Percentiles rank a stretch among this genome's conserved stretches.
phyloP scores from a whole-genome alignment of 2,888 invertebrate species.

The Lingula anatina region DNA sequence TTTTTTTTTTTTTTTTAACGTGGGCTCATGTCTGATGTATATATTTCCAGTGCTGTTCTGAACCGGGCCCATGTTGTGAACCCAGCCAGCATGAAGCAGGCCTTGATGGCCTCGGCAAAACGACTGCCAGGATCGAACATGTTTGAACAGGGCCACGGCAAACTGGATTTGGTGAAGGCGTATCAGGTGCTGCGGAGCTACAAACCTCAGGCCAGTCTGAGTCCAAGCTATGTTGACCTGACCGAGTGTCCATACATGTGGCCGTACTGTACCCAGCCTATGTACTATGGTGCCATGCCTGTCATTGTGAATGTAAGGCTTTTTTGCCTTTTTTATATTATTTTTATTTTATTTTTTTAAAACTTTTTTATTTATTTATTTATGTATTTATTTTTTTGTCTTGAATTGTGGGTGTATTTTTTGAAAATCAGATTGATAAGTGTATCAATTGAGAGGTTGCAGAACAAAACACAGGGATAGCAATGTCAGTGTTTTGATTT shows the following conservation, averaged over 20 bases:
- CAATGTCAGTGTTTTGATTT: too few relatives aligned
- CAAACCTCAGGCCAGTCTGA: constrained; percentile 64
- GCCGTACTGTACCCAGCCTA: constrained; percentile 95
- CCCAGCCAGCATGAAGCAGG: constrained; percentile 93
- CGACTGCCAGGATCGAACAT: constrained; percentile 78
- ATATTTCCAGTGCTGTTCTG: constrained; percentile 52
- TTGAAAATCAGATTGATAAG: too few relatives aligned
- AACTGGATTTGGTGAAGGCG: constrained; percentile 82
- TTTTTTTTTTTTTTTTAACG: too few relatives aligned
- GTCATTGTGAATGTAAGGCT: constrained; percentile 78
- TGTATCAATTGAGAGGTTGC: too few relatives aligned
- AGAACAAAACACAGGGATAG: too few relatives aligned
- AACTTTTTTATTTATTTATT: too few relatives aligned
- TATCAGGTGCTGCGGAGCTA: constrained; percentile 66
- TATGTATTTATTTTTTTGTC: too few relatives aligned
- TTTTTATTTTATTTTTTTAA: too few relatives aligned
- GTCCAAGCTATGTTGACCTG: constrained; percentile 79
- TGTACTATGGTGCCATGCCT: constrained; percentile 82
- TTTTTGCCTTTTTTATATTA: too few relatives aligned
- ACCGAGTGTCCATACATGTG: constrained; percentile 97
- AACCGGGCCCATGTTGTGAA: constrained; percentile 57
- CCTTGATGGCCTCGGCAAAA: constrained; percentile 83
- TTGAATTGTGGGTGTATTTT: too few relatives aligned
- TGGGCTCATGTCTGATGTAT: too few relatives aligned
- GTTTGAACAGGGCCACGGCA: constrained; percentile 97